Conservation (phyloP, 2,113 vertebrate genomes). For the Saguinus midas region DNA sequence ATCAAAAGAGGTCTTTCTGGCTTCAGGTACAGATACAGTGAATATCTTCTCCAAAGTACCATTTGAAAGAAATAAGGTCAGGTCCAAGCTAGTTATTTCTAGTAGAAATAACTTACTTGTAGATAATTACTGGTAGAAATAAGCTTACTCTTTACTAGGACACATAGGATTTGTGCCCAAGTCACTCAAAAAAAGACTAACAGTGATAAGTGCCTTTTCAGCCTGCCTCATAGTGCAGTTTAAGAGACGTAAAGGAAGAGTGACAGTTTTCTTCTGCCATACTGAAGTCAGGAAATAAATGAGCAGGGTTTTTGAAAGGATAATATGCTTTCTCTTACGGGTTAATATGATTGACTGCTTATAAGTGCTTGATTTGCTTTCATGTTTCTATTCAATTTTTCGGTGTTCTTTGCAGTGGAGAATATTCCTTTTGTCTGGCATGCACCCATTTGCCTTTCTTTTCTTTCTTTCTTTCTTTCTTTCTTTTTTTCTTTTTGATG, state of each 20-base stretch:
- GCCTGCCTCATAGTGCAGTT: neutral
- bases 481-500: too few relatives aligned
- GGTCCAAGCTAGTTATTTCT: neutral
- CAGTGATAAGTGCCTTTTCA: neutral
- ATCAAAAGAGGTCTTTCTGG: slow-evolving; percentile 19
- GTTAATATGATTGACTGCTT: neutral
- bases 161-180: too few relatives aligned
- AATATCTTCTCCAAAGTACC: neutral
- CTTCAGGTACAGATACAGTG: neutral
- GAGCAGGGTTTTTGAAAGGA: neutral
- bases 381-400: neutral
- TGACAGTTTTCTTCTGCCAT: neutral
- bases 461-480: too few relatives aligned
- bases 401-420: neutral
- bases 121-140: too few relatives aligned
- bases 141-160: too few relatives aligned
- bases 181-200: too few relatives aligned
- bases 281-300: neutral
- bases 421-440: neutral
- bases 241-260: neutral
- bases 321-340: neutral
- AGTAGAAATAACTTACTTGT: too few relatives aligned
- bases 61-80: neutral
- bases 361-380: neutral
- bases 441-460: neutral